Evolutionary conservation across 2,888 invertebrate genomes (phyloP), one percentile per base, ranked within the genome.

Genomic region (Boloria euphrosyne): DNA sequence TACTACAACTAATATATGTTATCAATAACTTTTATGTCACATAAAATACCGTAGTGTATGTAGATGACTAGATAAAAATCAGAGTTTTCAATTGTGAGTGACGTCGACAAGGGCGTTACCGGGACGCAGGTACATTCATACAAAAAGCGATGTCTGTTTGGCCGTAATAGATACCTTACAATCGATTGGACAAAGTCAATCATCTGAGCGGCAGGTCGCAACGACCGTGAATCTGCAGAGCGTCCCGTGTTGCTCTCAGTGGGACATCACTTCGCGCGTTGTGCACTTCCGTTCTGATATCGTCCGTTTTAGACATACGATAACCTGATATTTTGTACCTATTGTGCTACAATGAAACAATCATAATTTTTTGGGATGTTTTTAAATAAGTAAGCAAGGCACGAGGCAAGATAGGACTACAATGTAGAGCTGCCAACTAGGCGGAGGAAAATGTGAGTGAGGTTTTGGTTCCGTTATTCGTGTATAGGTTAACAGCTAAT

Each of bases 141-240:
- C 79, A 80, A 80, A 79, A 75, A 73, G 74, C 75, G 74, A 78
- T 78, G 79, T 78, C 82, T 78, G 78, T 78, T 67, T 78, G 75
- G 75, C 78, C 78, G 79, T 80, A 84, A 85, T 86, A 83, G 85
- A 82, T 80, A 80, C 82, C 69, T 79, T 74, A 79, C 78, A 81
- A 79, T 89, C 90, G 88, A 90, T 90, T 89, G 89, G 89, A 84
- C 85, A 85, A 80, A 89, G 86, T 89, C 85, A 88, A 90, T 90
- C 89, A 87, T 87, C 80, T 82, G 84, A 80, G 81, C 80, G 81
- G 77, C 85, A 85, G 87, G 86, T 88, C 87, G 86, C 79, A 71
- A 81, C 88, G 90, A 89, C 91, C 92, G 90, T 92, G 91, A 91
- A 90, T 87, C 81, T 81, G 79, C 77, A 76, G 80, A 82, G 85